Evolutionary conservation across 64 coral and sea anemone genomes (phyloP), one percentile per base, ranked within the genome.

Genomic region (Actinia tenebrosa): DNA sequence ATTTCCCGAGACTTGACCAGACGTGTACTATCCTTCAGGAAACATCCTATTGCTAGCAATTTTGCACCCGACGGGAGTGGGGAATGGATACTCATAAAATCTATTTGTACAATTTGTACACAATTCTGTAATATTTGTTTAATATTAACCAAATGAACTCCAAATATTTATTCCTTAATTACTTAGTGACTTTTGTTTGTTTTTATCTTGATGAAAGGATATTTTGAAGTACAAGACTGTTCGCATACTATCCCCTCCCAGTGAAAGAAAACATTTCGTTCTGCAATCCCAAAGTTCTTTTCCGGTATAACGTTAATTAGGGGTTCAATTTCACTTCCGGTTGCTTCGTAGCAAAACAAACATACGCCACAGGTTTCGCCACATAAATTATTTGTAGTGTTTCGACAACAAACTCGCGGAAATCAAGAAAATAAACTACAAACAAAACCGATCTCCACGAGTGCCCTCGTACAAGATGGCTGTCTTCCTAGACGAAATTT

Each of bases 401-500:
- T 59, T 78, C 22, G 71, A 64, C 27, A 53, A 86, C 89, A 91
- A 86, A 86, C 84, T 56, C 77, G 86, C 84, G 84, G 80, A 86
- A 63, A 71, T 59, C 71, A 56, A 56, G 62, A 44, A 26, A 83
- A 84, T 82, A 19, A 18, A 63, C 11, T 19, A 42, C 30, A 62
- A 58, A 89, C 18, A 56, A 66, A 5, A 79, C 53, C 15, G 25
- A 15, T 62, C 64, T 66, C 3, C 7, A 6, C 75, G 9, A 78
- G 72, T 58, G 42, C 25, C 45, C 5, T 63, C 66, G 52, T 56
- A 44, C 59, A 80, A 60, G 47, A 95, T 95, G 93, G 86, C 85
- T 23, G 88, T 86, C 54, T 94, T 92, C 80, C 87, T 98, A 56
- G 88, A 98, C 72, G 96, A 98, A 91, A 95, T 98, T 88, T 59